Evolutionary conservation across 2,113 vertebrate species (phyloP).

Genomic region (Australoheros scitulus): DNA sequence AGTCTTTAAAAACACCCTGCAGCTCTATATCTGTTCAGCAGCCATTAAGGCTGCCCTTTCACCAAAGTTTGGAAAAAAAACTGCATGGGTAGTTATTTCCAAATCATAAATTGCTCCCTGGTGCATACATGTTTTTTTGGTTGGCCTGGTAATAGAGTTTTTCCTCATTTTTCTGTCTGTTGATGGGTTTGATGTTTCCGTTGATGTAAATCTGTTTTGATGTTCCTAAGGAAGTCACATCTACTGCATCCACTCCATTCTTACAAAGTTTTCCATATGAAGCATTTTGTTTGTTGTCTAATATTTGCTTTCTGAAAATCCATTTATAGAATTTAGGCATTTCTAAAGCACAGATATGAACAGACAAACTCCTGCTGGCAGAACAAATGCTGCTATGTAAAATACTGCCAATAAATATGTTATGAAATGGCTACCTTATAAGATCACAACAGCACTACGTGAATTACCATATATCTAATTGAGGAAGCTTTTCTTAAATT

Average conservation of each 20-base stretch:
- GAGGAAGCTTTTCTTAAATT: background rate
- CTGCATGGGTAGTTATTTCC: slow-evolving; percentile 20
- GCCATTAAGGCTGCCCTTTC: slow-evolving; percentile 8
- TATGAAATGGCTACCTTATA: background rate
- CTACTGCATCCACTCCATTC: background rate
- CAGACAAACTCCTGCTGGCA: background rate
- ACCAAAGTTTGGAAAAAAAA: slow-evolving; percentile 22
- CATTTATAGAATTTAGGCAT: slow-evolving; percentile 4
- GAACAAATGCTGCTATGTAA: slow-evolving; percentile 1
- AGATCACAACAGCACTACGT: background rate
- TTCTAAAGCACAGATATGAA: slow-evolving; percentile 22
- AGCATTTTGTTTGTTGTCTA: background rate
- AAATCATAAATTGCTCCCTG: slow-evolving; percentile 30
- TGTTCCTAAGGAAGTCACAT: slow-evolving; percentile 2
- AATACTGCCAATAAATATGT: background rate
- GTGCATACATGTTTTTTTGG: slow-evolving; percentile 31
- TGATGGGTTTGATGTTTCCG: slow-evolving; percentile 5
- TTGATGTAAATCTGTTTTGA: background rate
- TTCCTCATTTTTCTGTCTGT: slow-evolving; percentile 6
- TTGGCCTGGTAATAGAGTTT: slow-evolving; percentile 24
- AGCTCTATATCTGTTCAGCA: slow-evolving; percentile 20
- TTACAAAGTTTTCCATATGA: background rate
- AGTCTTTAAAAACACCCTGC: slow-evolving; percentile 9
- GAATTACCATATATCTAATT: background rate
- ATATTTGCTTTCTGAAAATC: slow-evolving; percentile 11